Conservation (phyloP, 2,797 vertebrate species). For the Sarcophilus harrisii region DNA sequence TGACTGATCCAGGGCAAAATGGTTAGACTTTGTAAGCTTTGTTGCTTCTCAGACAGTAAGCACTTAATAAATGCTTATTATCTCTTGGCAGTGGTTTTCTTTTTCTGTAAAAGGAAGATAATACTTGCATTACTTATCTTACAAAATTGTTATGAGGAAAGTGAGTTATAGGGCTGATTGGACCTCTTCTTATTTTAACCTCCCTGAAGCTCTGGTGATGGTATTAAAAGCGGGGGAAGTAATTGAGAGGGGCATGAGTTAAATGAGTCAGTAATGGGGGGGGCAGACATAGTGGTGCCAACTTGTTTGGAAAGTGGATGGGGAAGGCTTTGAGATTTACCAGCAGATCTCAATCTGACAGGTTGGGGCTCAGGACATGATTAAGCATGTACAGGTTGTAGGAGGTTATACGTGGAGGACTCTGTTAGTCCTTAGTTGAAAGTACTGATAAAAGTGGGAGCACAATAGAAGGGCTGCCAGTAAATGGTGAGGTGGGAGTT, state of each 20-base stretch:
- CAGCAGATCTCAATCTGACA: background rate
- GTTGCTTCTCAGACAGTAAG: background rate
- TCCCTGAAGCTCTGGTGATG: background rate
- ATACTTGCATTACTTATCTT: background rate
- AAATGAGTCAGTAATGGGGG: background rate
- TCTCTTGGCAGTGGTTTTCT: background rate
- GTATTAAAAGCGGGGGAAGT: background rate
- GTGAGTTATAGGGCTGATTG: background rate
- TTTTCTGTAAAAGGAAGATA: background rate
- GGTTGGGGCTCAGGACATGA: background rate
- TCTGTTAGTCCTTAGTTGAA: background rate
- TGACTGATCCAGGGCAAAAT: background rate
- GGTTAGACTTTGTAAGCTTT: background rate
- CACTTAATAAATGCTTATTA: background rate
- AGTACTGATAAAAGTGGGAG: background rate
- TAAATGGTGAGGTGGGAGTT: background rate
- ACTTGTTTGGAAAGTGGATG: background rate
- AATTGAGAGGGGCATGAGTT: background rate
- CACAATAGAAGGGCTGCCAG: background rate
- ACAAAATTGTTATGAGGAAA: background rate
- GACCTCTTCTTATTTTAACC: background rate
- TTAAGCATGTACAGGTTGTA: background rate
- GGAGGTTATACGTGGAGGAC: background rate
- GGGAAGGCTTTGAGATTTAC: background rate
- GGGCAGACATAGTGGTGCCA: background rate